Percentiles rank a stretch among this genome's conserved stretches.
Evolutionary conservation across 2,113 vertebrate genomes (phyloP).

Genomic region (Physeter macrocephalus): DNA sequence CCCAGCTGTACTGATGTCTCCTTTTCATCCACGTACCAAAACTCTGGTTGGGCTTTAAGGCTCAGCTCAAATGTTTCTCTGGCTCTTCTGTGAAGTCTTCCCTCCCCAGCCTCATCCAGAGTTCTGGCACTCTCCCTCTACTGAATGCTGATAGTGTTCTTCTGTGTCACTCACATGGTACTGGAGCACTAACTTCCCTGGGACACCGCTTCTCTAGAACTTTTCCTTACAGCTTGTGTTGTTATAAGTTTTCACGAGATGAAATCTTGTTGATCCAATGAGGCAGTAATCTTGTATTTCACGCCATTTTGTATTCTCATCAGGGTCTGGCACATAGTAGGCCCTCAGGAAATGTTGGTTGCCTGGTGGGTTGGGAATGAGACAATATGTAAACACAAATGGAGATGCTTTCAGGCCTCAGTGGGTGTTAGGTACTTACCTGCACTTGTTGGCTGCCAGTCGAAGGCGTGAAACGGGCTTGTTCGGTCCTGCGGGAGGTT

Average conservation of each 20-base stretch:
- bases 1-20: background rate
- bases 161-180: background rate
- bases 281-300: background rate
- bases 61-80: background rate
- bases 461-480: background rate
- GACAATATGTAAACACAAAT: background rate
- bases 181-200: background rate
- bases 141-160: background rate
- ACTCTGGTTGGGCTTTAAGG: background rate
- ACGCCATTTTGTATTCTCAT: background rate
- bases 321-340: background rate
- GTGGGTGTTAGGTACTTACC: background rate
- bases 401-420: background rate
- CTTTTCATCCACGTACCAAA: background rate
- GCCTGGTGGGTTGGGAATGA: constrained; percentile 6
- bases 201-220: background rate
- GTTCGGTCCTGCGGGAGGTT: background rate
- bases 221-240: background rate
- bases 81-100: background rate
- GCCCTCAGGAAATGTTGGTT: background rate
- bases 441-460: background rate
- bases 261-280: background rate
- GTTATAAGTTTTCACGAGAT: background rate
- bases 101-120: background rate
- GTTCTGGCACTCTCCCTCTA: background rate